phyloP scores from a whole-genome alignment of 2,888 invertebrate genomes.

The Muscina levida region DNA sequence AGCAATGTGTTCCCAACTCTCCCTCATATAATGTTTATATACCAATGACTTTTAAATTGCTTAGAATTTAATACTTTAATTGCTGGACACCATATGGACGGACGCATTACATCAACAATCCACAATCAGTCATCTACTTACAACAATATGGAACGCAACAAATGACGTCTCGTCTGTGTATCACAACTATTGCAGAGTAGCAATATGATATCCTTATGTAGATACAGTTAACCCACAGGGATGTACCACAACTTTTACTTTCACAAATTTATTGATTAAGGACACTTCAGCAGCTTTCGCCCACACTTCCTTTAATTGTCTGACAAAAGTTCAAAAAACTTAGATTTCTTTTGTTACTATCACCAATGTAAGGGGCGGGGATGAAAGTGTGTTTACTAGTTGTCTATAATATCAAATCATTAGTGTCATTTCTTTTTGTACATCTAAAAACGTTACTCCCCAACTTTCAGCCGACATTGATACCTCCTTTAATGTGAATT shows the following conservation, averaged over 20 bases:
- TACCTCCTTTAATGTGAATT: not conserved
- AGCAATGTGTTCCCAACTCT: too few relatives aligned
- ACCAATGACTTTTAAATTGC: too few relatives aligned
- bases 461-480: not conserved
- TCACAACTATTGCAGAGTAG: not conserved
- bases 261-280: slow-evolving; percentile 28
- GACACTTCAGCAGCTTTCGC: not conserved
- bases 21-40: too few relatives aligned
- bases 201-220: not conserved
- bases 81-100: slow-evolving; percentile 28
- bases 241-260: slow-evolving; percentile 54
- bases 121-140: not conserved
- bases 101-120: too few relatives aligned
- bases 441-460: too few relatives aligned
- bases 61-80: slow-evolving; percentile 46
- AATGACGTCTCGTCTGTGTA: slow-evolving; percentile 22
- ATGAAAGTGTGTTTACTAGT: slow-evolving; percentile 8
- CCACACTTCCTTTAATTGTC: not conserved
- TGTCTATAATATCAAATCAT: slow-evolving; percentile 34
- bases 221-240: not conserved
- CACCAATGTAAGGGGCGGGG: not conserved
- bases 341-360: slow-evolving; percentile 17
- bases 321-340: slow-evolving; percentile 31
- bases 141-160: not conserved
- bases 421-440: slow-evolving; percentile 31